Evolutionary conservation across 2,113 vertebrate species (phyloP).

Genomic region (Oxyura jamaicensis): DNA sequence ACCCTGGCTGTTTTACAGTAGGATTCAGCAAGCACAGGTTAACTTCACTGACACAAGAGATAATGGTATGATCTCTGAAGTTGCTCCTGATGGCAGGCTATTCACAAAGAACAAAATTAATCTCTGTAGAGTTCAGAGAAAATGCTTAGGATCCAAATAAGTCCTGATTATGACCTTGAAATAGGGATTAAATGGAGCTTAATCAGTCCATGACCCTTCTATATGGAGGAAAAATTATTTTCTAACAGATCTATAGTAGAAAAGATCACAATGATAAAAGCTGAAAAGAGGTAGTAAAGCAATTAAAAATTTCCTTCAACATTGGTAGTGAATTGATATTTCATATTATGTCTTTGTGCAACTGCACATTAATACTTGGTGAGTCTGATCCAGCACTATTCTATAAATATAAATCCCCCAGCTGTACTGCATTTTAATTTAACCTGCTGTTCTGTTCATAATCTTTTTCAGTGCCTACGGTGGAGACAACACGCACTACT

Average conservation of each 20-base stretch:
- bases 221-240: neutral
- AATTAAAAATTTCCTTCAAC: neutral
- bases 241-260: neutral
- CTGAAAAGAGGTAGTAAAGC: neutral
- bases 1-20: neutral
- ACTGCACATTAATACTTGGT: neutral
- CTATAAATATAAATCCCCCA: neutral
- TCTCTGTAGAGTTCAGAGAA: neutral
- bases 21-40: neutral
- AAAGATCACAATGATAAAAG: neutral
- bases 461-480: conserved; percentile 86
- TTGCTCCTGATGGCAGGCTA: neutral
- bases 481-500: conserved; percentile 88
- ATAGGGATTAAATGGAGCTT: neutral
- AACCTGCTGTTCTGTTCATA: neutral
- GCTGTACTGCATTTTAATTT: neutral
- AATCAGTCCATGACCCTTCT: neutral
- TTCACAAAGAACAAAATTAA: neutral
- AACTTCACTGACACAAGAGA: neutral
- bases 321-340: neutral
- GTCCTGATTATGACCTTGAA: conserved; percentile 24
- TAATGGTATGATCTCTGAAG: neutral
- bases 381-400: neutral
- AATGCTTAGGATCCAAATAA: conserved; percentile 32
- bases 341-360: neutral